phyloP scores from a whole-genome alignment of 1,140 invertebrate species.

The Platorchestia sp. region DNA sequence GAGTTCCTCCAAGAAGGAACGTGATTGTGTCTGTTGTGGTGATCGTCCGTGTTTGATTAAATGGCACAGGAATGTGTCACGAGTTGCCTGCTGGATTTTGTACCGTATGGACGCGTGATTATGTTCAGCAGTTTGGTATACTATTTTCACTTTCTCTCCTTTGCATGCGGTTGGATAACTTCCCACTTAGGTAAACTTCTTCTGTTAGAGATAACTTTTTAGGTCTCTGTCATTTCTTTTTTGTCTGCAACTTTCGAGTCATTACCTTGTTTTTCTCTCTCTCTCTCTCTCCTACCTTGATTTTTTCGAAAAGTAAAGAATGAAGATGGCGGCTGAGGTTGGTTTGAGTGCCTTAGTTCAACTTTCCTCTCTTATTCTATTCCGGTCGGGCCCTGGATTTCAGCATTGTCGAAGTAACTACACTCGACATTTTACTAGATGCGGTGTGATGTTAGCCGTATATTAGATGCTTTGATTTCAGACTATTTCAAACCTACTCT shows the following conservation, averaged over 20 bases:
- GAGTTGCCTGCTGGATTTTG: background rate
- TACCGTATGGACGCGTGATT: background rate
- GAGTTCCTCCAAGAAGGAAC: too few relatives aligned
- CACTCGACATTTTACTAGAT: too few relatives aligned
- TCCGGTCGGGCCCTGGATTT: too few relatives aligned
- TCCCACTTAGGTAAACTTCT: background rate
- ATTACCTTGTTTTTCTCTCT: background rate
- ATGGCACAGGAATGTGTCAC: background rate
- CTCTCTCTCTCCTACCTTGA: background rate
- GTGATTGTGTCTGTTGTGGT: background rate
- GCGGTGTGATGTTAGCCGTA: too few relatives aligned
- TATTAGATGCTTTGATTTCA: background rate
- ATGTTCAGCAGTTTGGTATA: too few relatives aligned
- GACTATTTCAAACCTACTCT: background rate
- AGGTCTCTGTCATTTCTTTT: background rate
- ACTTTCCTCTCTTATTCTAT: background rate
- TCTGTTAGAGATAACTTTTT: background rate
- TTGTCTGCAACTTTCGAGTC: background rate
- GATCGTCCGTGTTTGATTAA: background rate
- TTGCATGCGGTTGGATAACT: background rate
- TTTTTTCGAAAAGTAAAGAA: too few relatives aligned
- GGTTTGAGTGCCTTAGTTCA: too few relatives aligned
- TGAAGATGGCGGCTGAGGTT: background rate
- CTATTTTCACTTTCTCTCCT: too few relatives aligned
- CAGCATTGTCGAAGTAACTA: too few relatives aligned